Base-by-base conservation (phyloP, 2,797 vertebrate species). In the Coendou prehensilis region DNA sequence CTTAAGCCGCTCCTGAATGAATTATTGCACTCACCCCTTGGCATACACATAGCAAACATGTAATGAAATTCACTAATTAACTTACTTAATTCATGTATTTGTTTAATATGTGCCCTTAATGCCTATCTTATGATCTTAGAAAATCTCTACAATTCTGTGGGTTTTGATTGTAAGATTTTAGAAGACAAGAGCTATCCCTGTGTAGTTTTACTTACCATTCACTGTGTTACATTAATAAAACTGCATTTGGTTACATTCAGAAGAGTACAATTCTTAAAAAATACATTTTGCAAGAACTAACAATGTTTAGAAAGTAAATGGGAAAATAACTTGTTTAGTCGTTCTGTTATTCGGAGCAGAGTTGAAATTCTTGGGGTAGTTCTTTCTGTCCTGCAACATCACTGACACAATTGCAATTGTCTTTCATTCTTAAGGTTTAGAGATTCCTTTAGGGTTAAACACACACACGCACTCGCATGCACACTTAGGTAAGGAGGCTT, bases 21-120 rank as follows among this genome's bases (percentile, higher is more conserved):
- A 45, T 79, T 89, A 91, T 4, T 45, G 37, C 45, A 18, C 10
- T 82, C n/a, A 69, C 45, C 84, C 84, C 37, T 63, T 64, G 80
- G 84, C 87, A 67, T 30, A 50, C n/a, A 75, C 73, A 13, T 89
- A 82, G 82, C 73, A 56, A 95, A 75, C 45, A 28, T n/a, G 41
- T 67, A 92, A 95, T 96, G 78, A 85, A 85, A 97, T 88, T 87
- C 61, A 75, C 37, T 93, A 90, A 94, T 94, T 94, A 92, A 93
- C 91, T 81, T 95, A 50, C 37, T 96, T 93, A 94, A 94, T 96
- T 90, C 91, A 95, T 78, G 28, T 89, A 41, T 94, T 89, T 95
- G 50, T 93, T 95, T 97, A 90, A 78, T 75, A 33, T 45, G 45
- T 91, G 61, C 33, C 59, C 23, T 82, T 89, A 82, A 80, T 67